Evolutionary conservation across 2,113 vertebrate species (phyloP), one percentile per base, ranked within the genome.

Genomic region (Acanthochromis polyacanthus): DNA sequence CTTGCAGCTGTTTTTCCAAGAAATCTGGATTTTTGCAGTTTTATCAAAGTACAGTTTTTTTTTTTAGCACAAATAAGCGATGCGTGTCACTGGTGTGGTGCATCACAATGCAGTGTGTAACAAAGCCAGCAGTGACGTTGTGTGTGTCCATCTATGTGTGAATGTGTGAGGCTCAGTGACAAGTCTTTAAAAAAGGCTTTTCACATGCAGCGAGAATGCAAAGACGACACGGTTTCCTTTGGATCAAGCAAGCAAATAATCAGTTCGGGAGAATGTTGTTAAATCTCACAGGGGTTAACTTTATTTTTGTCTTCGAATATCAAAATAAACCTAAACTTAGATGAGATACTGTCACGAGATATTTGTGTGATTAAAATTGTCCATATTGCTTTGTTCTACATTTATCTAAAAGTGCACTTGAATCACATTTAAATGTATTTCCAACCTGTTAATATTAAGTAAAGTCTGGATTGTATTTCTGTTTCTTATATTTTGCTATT

Each of bases 71-170:
- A 50, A 59, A 52, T 78, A 36, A 16, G 30, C 28, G 68, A 0
- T 55, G 20, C 16, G 16, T 71, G 38, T 20, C 59, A 52, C n/a
- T 45, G 74, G 30, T 66, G 40, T 62, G 16, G 17, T 61, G 61
- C 46, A 43, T 66, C 59, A 66, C 36, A 60, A 10, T 36, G 46
- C 58, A 71, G 53, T 22, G 10, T 52, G 46, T 65, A 69, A 78
- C 71, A 80, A 84, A 81, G 78, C 71, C 73, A 84, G 23, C 59
- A 74, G 78, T 53, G 61, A 65, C 74, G 71, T 65, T 76, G 28
- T 73, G 45, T 64, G 52, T 62, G 38, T 46, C 38, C n/a, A 22
- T 70, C 48, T 28, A 28, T 3, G 62, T 53, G 36, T 83, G 28
- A 59, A 32, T 75, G 60, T 63, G 38, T 69, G 58, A 58, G 51